Percentiles rank a stretch among this genome's conserved stretches.
Conservation (phyloP, 2,113 vertebrate species). For the Mola mola region DNA sequence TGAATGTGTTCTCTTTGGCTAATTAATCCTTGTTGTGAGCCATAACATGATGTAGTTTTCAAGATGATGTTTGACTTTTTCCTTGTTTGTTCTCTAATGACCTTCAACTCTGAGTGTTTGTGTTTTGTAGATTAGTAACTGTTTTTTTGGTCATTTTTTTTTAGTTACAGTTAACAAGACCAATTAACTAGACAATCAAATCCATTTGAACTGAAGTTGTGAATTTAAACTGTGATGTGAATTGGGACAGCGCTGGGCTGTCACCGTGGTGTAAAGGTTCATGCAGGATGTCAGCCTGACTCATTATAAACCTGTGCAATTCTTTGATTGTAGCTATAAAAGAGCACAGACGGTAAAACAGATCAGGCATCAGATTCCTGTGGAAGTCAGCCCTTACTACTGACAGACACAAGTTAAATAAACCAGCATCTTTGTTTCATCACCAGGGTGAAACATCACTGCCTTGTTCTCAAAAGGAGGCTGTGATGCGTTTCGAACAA, state of each 20-base stretch:
- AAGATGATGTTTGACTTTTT: conserved; percentile 21
- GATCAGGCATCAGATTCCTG: neutral
- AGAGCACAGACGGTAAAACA: conserved; percentile 6
- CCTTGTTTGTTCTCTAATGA: conserved; percentile 12
- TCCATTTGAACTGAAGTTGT: neutral
- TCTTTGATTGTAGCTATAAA: neutral
- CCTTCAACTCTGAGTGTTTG: conserved; percentile 21
- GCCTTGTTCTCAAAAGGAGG: neutral
- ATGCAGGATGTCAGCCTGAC: neutral
- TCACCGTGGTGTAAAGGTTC: no score
- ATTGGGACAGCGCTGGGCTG: neutral
- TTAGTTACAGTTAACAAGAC: neutral
- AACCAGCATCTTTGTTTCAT: neutral
- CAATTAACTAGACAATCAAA: conserved; percentile 2
- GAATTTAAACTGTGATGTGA: conserved; percentile 48
- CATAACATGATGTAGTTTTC: conserved; percentile 2
- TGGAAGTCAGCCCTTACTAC: neutral
- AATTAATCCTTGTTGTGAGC: no score
- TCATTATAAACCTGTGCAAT: neutral
- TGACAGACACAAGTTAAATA: neutral
- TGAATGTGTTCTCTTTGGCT: no score
- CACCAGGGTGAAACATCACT: neutral
- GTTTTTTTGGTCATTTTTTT: no score
- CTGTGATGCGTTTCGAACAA: no score
- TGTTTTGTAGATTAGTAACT: no score